Conservation (phyloP, 2,113 vertebrate genomes). For the Esox niger region DNA sequence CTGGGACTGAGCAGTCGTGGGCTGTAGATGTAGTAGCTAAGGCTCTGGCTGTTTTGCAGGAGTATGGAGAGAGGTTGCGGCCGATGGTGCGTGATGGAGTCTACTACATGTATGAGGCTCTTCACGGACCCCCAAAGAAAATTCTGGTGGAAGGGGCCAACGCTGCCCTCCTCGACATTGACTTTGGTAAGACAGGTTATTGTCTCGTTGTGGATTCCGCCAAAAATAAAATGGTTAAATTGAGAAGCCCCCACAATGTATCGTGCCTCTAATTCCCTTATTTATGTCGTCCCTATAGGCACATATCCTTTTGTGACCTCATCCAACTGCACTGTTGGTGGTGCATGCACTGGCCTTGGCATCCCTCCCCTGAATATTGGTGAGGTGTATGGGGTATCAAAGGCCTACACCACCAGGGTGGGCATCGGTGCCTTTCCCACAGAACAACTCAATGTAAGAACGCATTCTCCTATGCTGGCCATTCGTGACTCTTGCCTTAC, state of each 20-base stretch:
- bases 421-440: conserved; percentile 96
- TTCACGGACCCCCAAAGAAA: conserved; percentile 90
- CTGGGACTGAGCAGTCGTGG: background rate
- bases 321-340: conserved; percentile 94
- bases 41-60: conserved; percentile 62
- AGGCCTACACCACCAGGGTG: conserved; percentile 93
- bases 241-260: background rate
- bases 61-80: conserved; percentile 87
- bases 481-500: no score
- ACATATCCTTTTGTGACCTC: conserved; percentile 98
- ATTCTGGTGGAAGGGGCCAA: conserved; percentile 98
- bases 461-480: background rate
- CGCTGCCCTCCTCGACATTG: conserved; percentile 94
- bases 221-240: background rate
- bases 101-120: conserved; percentile 95
- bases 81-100: conserved; percentile 96
- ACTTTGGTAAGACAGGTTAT: conserved; percentile 80
- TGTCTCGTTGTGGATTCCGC: background rate
- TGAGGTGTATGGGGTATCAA: conserved; percentile 93
- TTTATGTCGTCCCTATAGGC: conserved; percentile 67
- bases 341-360: conserved; percentile 92
- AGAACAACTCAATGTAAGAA: conserved; percentile 92
- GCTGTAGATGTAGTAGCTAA: background rate
- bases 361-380: conserved; percentile 90
- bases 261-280: background rate